Evolutionary conservation across 2,113 vertebrate species (phyloP), one percentile per base, ranked within the genome.

Genomic region (Talpa occidentalis): DNA sequence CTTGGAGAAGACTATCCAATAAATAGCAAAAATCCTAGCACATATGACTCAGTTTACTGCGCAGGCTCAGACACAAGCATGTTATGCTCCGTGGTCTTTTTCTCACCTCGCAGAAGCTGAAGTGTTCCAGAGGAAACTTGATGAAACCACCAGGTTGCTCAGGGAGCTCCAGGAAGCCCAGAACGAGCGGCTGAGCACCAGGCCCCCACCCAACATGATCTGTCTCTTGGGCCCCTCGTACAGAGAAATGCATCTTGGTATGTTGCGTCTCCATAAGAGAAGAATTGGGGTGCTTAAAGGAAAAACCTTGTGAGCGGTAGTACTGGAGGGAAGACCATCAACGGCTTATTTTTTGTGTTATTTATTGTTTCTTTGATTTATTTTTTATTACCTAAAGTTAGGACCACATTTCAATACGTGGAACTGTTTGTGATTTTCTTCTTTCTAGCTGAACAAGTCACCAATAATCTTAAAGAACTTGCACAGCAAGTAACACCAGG

Each of bases 161-260:
- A 97, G 97, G 88, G 99, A 99, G 78, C 98, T 99, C 60, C 99
- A 99, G 95, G 99, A 99, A 40, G 99, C 98, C 42, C 99, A 99
- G 97, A 99, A 98, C 32, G 99, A 99, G 92, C 99, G 99, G 32
- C 98, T 99, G 88, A 99, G 99, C 93, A 98, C 99, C 97, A 99
- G 99, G 97, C 99, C 99, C 49, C 99, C 99, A 2, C 99, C 99
- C 4, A 99, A 99, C 90, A 99, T 98, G 97, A 99, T 99, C 97
- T 99, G 99, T 93, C 98, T 99, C 91, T 97, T 99, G 96, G 99
- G 99, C 62, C 99, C 99, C 0, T 99, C 99, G 0, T 98, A 99
- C 85, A 99, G 99, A 97, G 99, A 99, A 97, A 98, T 99, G 95
- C 99, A 99, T 94, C 98, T 99, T 62, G 99, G 99, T 99, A 98